These are phyloP conservation scores for Teleopsis dalmanni DNA, from an alignment of 1,140 invertebrate genomes.

Conservation along the genomic window DNA sequence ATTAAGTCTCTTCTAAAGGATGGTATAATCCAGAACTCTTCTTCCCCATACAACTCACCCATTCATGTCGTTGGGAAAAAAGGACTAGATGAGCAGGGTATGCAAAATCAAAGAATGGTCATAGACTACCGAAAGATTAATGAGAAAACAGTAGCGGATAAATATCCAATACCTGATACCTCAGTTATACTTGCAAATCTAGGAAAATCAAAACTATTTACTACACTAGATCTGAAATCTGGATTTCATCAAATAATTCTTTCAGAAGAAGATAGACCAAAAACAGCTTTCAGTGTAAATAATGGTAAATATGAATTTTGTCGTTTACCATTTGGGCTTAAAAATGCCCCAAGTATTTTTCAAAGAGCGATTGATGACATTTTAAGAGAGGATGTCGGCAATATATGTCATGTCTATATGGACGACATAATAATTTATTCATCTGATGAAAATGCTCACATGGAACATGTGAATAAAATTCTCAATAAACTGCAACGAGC, in stretches of 20 bases:
- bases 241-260: slow-evolving; percentile 49
- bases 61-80: slow-evolving; percentile 19
- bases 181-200: slow-evolving; percentile 42
- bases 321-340: slow-evolving; percentile 23
- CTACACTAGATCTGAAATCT: slow-evolving; percentile 41
- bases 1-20: slow-evolving; percentile 10
- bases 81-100: slow-evolving; percentile 12
- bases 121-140: slow-evolving; percentile 40
- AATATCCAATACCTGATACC: slow-evolving; percentile 45
- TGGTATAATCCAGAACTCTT: slow-evolving; percentile 11
- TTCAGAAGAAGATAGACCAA: slow-evolving; percentile 27
- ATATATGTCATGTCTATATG: slow-evolving; percentile 12
- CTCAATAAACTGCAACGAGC: slow-evolving; percentile 24
- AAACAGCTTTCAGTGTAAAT: slow-evolving; percentile 43
- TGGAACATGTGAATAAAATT: slow-evolving; percentile 11
- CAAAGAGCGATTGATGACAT: slow-evolving; percentile 27
- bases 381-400: slow-evolving; percentile 7
- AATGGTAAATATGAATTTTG: slow-evolving; percentile 21
- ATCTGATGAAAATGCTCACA: slow-evolving; percentile 8
- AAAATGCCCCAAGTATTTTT: slow-evolving; percentile 30
- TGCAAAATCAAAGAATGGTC: slow-evolving; percentile 12
- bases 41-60: slow-evolving; percentile 15
- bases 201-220: slow-evolving; percentile 38
- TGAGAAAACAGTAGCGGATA: slow-evolving; percentile 44
- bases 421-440: slow-evolving; percentile 16